Base-by-base conservation (phyloP, 23 tunicate genomes). In the Styela plicata region DNA sequence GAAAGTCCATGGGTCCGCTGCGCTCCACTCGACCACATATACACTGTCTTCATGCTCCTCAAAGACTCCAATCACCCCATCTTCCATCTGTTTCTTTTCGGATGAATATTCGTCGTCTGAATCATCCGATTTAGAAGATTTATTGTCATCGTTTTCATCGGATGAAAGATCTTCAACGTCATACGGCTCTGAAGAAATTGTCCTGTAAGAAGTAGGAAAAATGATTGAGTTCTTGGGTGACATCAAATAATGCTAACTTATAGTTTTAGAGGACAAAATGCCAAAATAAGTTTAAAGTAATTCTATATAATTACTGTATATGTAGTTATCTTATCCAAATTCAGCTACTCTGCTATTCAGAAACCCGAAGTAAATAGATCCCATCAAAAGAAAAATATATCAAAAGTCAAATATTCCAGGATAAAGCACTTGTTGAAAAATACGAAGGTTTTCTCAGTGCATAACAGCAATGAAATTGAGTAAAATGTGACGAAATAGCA, bases 31-130 rank as follows among this genome's bases (percentile, higher is more conserved):
- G 0, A 86, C 88, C 31, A 86, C 91, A 81, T 95, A 95, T 25
- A 95, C 99, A 63, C 91, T 86, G 73, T 95, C 99, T 44, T 95
- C 99, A 69, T 95, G 99, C 71, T 95, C 99, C 22, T 95, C 99
- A 62, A 76, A 95, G n/a, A 83, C 86, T 34, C 82, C 86, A 29
- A 95, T 87, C 52, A 95, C 33, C 1, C 92, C 92, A 70, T 95
- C 99, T 57, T 84, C 73, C 57, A 31, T 33, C 10, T 34, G 22
- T 20, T 71, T 52, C 20, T 53, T 44, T 36, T 71, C 77, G 2
- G 77, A 13, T 3, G 34, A n/a, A 71, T 19, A 71, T 27, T 71
- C 77, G 77, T 76, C 81, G 33, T 76, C 81, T 25, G 66, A 52
- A 25, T 76, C 53, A 24, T 24, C 44, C 31, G 81, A 76, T 16